Conservation (phyloP, 2,797 vertebrate species). For the Sebastes melanostomus region DNA sequence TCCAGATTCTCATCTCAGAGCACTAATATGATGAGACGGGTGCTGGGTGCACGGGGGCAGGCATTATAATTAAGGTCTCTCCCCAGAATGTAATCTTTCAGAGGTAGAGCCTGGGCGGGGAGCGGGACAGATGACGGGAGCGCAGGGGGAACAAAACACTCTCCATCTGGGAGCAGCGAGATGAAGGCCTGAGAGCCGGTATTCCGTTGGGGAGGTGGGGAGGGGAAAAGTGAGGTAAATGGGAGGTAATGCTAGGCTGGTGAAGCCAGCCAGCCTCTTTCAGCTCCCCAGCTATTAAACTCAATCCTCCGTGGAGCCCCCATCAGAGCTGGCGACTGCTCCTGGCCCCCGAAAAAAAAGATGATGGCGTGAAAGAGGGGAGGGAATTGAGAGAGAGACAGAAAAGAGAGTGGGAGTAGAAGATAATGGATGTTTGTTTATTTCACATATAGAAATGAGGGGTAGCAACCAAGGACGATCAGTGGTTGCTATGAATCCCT, state of each 20-base stretch:
- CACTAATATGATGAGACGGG: constrained; percentile 81
- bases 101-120: constrained; percentile 65
- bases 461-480: constrained; percentile 59
- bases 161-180: constrained; percentile 76
- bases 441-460: constrained; percentile 50
- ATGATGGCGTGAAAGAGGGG: constrained; percentile 70
- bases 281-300: constrained; percentile 74
- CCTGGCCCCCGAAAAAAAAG: constrained; percentile 62
- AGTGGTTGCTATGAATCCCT: constrained; percentile 56
- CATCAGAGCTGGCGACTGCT: constrained; percentile 75
- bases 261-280: constrained; percentile 74
- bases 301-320: constrained; percentile 76
- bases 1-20: constrained; percentile 78
- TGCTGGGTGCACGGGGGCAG: constrained; percentile 73
- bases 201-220: constrained; percentile 72
- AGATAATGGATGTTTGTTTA: constrained; percentile 80
- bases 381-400: constrained; percentile 61
- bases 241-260: constrained; percentile 78
- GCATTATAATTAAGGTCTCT: constrained; percentile 83
- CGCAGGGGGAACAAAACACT: constrained; percentile 78
- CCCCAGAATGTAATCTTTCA: constrained; percentile 81
- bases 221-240: constrained; percentile 75
- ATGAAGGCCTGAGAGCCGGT: constrained; percentile 77
- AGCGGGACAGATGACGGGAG: constrained; percentile 70
- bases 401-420: constrained; percentile 67